Evolutionary conservation across 1,140 invertebrate species (phyloP).

Genomic region (Aphelinus atriplicis): DNA sequence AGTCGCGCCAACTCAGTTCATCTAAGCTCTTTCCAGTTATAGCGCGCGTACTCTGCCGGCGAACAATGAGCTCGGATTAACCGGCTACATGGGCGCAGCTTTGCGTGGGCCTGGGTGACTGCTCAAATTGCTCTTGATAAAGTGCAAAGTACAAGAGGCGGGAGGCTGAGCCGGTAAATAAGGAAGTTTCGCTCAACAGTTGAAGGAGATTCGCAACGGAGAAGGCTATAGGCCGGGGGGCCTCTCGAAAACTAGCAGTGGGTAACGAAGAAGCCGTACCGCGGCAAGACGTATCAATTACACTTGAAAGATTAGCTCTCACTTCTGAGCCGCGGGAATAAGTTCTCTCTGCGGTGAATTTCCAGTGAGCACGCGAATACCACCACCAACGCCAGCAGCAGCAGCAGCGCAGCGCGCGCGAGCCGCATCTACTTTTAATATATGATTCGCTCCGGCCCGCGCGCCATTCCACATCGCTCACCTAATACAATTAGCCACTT

Average conservation of each 20-base stretch:
- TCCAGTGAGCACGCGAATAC: not conserved
- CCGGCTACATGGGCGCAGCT: too few species aligned
- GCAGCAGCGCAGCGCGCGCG: too few species aligned
- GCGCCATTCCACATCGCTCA: too few species aligned
- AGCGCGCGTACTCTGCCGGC: too few species aligned
- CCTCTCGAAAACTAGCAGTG: slow-evolving; percentile 16
- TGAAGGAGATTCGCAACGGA: slow-evolving; percentile 22
- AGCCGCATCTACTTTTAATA: too few species aligned
- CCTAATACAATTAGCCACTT: too few species aligned
- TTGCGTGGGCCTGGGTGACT: not conserved
- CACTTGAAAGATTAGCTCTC: slow-evolving; percentile 42
- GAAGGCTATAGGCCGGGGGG: not conserved
- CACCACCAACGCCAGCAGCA: too few species aligned
- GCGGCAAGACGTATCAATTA: slow-evolving; percentile 43
- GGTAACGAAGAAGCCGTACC: slow-evolving; percentile 21
- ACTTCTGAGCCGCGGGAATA: too few species aligned
- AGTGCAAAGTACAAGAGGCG: slow-evolving; percentile 44
- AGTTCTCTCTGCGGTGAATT: slow-evolving; percentile 38
- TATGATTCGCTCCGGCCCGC: too few species aligned
- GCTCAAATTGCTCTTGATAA: slow-evolving; percentile 41
- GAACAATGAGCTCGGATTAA: too few species aligned
- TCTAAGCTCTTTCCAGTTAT: too few species aligned
- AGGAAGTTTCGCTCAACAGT: slow-evolving; percentile 48
- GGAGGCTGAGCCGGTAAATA: slow-evolving; percentile 48
- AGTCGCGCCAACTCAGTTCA: too few species aligned